Evolutionary conservation across 2,797 vertebrate species (phyloP).

Genomic region (Danionella dracula): DNA sequence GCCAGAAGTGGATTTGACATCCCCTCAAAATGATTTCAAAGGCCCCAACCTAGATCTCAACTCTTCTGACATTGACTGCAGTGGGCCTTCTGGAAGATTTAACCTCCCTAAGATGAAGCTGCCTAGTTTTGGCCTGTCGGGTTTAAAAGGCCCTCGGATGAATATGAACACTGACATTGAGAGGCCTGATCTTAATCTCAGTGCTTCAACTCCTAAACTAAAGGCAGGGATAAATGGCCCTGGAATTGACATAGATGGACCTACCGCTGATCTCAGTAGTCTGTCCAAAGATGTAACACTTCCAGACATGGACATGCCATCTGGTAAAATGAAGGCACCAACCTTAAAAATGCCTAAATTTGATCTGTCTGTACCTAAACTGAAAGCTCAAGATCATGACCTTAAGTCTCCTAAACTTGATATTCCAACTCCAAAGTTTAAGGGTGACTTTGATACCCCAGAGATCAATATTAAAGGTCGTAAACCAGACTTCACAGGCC

Average conservation of each 20-base stretch:
- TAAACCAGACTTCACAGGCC: not conserved
- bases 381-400: conserved; percentile 16
- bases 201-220: conserved; percentile 13
- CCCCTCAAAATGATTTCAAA: not conserved
- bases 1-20: conserved; percentile 26
- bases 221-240: conserved; percentile 28
- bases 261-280: not conserved
- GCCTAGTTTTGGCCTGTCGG: conserved; percentile 12
- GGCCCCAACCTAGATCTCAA: conserved; percentile 36
- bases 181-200: conserved; percentile 34
- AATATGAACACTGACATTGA: conserved; percentile 39
- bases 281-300: not conserved
- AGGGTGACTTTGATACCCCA: conserved; percentile 20
- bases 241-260: conserved; percentile 12
- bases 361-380: conserved; percentile 40
- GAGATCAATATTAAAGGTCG: not conserved
- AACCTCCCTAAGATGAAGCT: conserved; percentile 25
- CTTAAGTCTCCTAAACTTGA: conserved; percentile 29
- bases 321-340: conserved; percentile 49
- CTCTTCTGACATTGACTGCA: conserved; percentile 32
- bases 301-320: conserved; percentile 10
- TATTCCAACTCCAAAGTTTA: conserved; percentile 20
- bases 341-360: conserved; percentile 45
- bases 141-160: conserved; percentile 21
- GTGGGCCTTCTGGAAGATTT: conserved; percentile 8